Conservation (phyloP, 2,113 vertebrate species). For the Brachypodius melanocephalos region DNA sequence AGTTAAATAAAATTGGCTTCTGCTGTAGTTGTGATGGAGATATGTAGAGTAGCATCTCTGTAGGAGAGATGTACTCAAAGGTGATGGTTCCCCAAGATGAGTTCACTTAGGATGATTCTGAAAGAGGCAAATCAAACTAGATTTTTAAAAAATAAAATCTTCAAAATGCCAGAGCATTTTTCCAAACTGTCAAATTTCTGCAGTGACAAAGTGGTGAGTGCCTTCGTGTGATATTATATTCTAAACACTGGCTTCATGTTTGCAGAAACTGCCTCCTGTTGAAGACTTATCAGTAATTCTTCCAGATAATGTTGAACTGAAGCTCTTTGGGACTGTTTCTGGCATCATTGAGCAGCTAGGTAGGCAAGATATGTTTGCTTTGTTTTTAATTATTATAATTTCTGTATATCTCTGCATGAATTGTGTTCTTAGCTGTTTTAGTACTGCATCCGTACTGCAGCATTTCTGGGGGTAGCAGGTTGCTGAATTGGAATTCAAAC, state of each 20-base stretch:
- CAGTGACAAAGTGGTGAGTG: neutral
- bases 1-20: neutral
- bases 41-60: rapidly evolving
- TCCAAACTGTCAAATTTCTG: neutral
- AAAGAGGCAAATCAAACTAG: neutral
- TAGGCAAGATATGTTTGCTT: conserved; percentile 57
- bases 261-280: conserved; percentile 83
- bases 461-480: rapidly evolving
- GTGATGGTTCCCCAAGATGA: neutral
- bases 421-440: neutral
- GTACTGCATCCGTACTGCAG: neutral
- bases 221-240: neutral
- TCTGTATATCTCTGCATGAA: neutral
- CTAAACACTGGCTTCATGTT: conserved; percentile 1
- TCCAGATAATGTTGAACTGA: conserved; percentile 81
- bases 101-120: neutral
- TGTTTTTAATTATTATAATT: neutral
- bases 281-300: conserved; percentile 80
- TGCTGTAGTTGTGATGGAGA: neutral
- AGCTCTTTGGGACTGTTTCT: conserved; percentile 83
- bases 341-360: conserved; percentile 87
- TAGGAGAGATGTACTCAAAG: neutral
- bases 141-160: neutral
- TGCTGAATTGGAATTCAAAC: neutral
- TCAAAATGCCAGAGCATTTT: neutral